Conservation (phyloP, 2,888 invertebrate species). For the Cantharis rustica region DNA sequence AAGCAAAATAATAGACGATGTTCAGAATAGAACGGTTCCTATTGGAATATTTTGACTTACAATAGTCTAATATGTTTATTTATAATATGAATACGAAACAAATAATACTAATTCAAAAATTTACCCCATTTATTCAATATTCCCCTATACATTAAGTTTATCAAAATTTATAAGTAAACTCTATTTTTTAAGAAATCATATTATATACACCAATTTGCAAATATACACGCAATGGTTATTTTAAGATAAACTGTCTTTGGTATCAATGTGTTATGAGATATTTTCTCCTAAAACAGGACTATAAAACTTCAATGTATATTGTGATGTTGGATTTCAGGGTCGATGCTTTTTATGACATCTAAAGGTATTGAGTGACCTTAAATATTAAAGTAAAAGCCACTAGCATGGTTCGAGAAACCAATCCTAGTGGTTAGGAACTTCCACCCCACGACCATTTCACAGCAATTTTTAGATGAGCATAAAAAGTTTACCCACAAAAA, state of each 20-base stretch:
- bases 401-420: not conserved
- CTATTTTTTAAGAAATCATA: not conserved
- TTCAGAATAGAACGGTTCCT: no score
- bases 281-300: not conserved
- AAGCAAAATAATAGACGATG: no score
- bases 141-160: not conserved
- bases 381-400: not conserved
- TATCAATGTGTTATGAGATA: not conserved
- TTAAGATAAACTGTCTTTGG: not conserved
- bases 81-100: no score
- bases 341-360: not conserved
- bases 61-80: no score
- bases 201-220: not conserved
- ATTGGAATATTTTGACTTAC: no score
- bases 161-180: not conserved
- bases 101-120: not conserved
- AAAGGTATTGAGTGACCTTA: not conserved
- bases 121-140: not conserved
- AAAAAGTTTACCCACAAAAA: not conserved
- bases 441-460: not conserved
- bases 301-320: not conserved
- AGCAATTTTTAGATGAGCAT: not conserved
- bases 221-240: not conserved
- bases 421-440: not conserved
- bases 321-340: not conserved